Evolutionary conservation across 2,797 vertebrate genomes (phyloP), one percentile per base, ranked within the genome.

Genomic region (Furcifer pardalis): DNA sequence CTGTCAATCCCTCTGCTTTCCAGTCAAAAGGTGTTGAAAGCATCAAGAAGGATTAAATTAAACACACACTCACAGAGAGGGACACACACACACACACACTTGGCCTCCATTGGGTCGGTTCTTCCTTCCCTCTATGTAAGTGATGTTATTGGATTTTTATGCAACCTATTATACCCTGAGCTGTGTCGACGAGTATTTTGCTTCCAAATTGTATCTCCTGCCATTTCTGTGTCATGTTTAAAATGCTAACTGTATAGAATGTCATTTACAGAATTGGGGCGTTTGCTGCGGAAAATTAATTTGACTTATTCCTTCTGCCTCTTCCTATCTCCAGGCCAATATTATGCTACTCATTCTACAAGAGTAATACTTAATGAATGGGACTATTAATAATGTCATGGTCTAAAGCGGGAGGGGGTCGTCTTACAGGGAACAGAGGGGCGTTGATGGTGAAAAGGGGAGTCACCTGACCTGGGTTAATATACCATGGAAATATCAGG

Each of bases 361-460:
- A 97, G 97, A 97, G 97, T 97, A 97, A 98, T 97, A 98, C 97
- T 98, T 98, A 98, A 98, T 97, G 97, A 98, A 98, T 97, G 97
- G 96, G 96, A 96, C 96, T 97, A 98, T 98, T 98, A 98, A 98
- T 97, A 97, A 97, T 95, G 94, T 95, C 95, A 95, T 95, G 96
- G 97, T 98, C 97, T 97, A 93, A 94, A 95, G 96, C 96, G 97
- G 73, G 49, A 65, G 71, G 65, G 68, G 79, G 72, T 81, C 30
- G 96, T 97, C 96, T 97, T 97, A 96, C 96, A 94, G 95, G 96
- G 97, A 97, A 97, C 92, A 91, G 96, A 97, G 97, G 96, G 97
- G 96, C 92, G 86, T 95, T 95, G 94, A 95, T 97, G 49, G 97
- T 95, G 95, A 97, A 32, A 96, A 95, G 95, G 95, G 95, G 93